A percentile compares a stretch with the other conserved stretches of the same genome.
phyloP scores from a whole-genome alignment of 2,797 vertebrate genomes.

The Erethizon dorsatum region DNA sequence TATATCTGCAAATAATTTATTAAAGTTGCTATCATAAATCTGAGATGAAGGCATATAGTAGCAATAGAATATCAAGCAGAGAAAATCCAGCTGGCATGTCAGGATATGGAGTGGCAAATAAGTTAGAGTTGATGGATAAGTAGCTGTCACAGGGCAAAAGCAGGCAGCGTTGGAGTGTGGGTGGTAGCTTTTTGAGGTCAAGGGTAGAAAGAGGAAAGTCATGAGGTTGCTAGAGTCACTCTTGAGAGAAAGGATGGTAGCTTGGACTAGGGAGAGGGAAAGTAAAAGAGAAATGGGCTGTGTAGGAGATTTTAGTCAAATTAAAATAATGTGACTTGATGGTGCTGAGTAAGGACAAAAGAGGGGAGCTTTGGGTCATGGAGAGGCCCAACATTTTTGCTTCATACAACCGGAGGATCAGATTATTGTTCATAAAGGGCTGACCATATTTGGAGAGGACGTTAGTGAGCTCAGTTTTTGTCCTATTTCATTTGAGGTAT shows the following conservation, averaged over 20 bases:
- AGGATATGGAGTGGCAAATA: not conserved
- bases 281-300: not conserved
- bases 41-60: not conserved
- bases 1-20: not conserved
- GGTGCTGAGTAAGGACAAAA: not conserved
- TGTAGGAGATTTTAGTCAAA: not conserved
- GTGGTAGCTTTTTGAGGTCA: not conserved
- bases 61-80: conserved; percentile 7
- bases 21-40: not conserved
- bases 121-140: not conserved
- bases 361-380: not conserved
- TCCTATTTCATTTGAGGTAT: not conserved
- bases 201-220: not conserved
- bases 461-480: not conserved
- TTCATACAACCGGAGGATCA: not conserved
- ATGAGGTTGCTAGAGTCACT: not conserved
- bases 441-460: not conserved
- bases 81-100: not conserved
- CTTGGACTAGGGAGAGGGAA: not conserved
- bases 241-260: not conserved
- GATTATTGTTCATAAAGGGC: not conserved
- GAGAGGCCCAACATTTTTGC: not conserved
- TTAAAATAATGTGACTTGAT: not conserved
- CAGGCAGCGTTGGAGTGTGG: not conserved
- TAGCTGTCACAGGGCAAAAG: not conserved